Base-by-base conservation (phyloP, 1,140 invertebrate genomes). In the Trichonephila inaurata region DNA sequence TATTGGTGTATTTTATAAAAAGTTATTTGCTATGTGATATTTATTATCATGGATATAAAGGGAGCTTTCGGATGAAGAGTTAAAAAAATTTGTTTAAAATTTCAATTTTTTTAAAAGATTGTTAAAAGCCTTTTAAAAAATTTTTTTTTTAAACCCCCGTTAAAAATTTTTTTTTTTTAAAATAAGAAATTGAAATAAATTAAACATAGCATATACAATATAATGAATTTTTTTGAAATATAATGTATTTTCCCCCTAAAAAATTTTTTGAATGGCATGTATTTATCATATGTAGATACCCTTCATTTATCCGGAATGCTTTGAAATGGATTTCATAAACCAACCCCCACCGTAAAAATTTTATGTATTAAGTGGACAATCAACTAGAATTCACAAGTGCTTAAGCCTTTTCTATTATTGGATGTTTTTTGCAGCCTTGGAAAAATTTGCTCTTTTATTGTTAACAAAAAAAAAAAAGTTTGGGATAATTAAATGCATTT, bases 331-430 rank as follows among this genome's bases (percentile, higher is more conserved):
- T 77, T 18, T 77, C 24, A 77, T 77, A 77, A 77, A 77, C 21
- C 28, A 69, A 40, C 40, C 72, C 40, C 18, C 28, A 40, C n/a
- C 28, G 72, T 77, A 77, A n/a, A 77, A 77, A 72, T 28, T 72
- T 72, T 28, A 16, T 77, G 72, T 40, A 77, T 33, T 87, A 89
- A 89, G 64, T 89, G 87, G 87, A 89, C 87, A 89, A 89, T 89
- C 87, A 28, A 89, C 60, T 89, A 89, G 87, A 89, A 44, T 44
- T 28, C 51, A 86, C 16, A 77, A 77, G 72, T 82, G 24, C 40
- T 19, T 12, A 82, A 82, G 10, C 21, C 40, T 77, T 77, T 77
- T 77, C 33, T 40, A 77, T 77, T 6, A 77, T 40, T 77, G 72
- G 40, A 77, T 77, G 33, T 40, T 40, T 77, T 77, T 77, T 77